phyloP scores from a whole-genome alignment of 2,797 vertebrate genomes.

The Pseudochirops corinnae region DNA sequence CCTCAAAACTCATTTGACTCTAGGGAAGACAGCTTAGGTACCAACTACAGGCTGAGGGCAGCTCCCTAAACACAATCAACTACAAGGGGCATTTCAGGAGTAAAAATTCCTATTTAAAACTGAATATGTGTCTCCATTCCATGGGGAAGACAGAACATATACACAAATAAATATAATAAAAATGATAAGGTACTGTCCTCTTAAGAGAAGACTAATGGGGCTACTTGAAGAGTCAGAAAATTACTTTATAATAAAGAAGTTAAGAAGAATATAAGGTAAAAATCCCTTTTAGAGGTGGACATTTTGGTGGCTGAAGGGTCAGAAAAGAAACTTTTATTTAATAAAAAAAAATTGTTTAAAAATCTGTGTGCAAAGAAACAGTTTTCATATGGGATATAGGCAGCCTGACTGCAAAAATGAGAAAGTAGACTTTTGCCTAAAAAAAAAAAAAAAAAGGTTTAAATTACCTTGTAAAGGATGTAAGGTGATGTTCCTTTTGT shows the following conservation, averaged over 20 bases:
- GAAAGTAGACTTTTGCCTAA: not conserved
- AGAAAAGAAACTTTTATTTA: not conserved
- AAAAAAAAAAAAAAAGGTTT: not conserved
- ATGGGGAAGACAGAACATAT: not conserved
- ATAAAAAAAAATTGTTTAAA: not conserved
- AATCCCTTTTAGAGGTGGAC: not conserved
- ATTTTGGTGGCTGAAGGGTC: not conserved
- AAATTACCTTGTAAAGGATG: not conserved
- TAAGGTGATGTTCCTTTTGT: not conserved
- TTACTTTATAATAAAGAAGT: not conserved
- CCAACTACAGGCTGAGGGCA: not conserved
- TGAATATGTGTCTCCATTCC: not conserved
- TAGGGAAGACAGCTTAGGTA: not conserved
- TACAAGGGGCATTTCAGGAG: not conserved
- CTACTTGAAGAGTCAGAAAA: not conserved
- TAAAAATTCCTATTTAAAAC: not conserved
- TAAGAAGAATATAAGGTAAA: not conserved
- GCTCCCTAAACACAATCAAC: not conserved
- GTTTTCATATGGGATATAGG: not conserved
- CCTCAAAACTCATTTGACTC: not conserved
- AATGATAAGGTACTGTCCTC: not conserved
- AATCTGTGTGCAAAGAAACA: not conserved
- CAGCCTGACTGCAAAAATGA: not conserved
- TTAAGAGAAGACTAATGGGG: not conserved
- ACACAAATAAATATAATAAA: not conserved